phyloP scores from a whole-genome alignment of 92 coral and sea anemone genomes.

The Metridium senile region DNA sequence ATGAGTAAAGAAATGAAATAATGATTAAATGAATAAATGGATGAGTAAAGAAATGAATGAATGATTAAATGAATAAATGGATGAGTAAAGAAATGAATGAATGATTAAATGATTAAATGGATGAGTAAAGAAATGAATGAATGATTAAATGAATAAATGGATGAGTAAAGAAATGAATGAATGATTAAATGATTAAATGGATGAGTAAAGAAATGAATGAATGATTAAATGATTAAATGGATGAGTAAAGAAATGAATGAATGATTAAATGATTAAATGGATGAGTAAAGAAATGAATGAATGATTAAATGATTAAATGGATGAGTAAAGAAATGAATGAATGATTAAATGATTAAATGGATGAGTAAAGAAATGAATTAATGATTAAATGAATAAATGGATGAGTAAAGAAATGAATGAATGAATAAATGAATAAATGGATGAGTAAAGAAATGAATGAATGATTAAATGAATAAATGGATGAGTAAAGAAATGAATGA shows the following conservation, averaged over 20 bases:
- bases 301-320: background rate
- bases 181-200: background rate
- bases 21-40: background rate
- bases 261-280: background rate
- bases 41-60: background rate
- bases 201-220: background rate
- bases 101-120: background rate
- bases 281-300: background rate
- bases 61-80: background rate
- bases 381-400: background rate
- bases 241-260: background rate
- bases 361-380: background rate
- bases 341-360: background rate
- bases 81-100: background rate
- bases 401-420: background rate
- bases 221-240: background rate
- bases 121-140: background rate
- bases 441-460: background rate
- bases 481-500: background rate
- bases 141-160: background rate
- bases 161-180: background rate
- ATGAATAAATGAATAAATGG: background rate
- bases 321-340: background rate
- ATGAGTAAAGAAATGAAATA: background rate
- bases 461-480: background rate